Percentiles rank a stretch among this genome's conserved stretches.
These are phyloP conservation scores for Trinorchestia longiramus DNA, from an alignment of 1,140 invertebrate species.

Conservation along the genomic window DNA sequence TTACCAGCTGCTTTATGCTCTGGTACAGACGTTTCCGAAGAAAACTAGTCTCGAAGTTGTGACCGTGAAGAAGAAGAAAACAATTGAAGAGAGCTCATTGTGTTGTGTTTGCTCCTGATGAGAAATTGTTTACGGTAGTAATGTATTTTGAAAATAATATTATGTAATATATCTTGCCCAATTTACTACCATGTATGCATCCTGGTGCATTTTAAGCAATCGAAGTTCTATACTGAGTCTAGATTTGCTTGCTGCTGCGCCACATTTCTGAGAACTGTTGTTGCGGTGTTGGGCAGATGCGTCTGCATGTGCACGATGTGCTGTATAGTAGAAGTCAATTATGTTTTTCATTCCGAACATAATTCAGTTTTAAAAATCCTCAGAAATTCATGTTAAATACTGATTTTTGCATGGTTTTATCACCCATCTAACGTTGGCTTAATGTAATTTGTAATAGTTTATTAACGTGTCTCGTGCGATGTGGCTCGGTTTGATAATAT, in stretches of 20 bases:
- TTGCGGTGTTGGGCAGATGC: slow-evolving; percentile 33
- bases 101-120: not conserved
- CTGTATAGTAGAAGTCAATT: not conserved
- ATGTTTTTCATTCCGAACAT: not conserved
- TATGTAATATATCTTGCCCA: not conserved
- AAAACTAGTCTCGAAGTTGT: not conserved
- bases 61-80: slow-evolving; percentile 40
- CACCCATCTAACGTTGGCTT: too few relatives aligned
- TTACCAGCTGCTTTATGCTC: not conserved
- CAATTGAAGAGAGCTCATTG: slow-evolving; percentile 31
- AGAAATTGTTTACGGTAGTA: not conserved
- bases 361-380: not conserved
- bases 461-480: not conserved
- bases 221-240: not conserved
- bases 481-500: not conserved
- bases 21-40: not conserved
- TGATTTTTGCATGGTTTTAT: too few relatives aligned
- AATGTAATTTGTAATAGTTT: not conserved
- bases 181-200: not conserved
- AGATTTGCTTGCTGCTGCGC: not conserved
- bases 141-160: not conserved
- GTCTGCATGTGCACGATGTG: slow-evolving; percentile 30
- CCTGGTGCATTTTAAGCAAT: not conserved
- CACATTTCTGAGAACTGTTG: not conserved
- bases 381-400: too few relatives aligned